These are phyloP conservation scores for Caenorhabditis sp. DNA, from an alignment of 2,888 invertebrate species.

Conservation along the genomic window DNA sequence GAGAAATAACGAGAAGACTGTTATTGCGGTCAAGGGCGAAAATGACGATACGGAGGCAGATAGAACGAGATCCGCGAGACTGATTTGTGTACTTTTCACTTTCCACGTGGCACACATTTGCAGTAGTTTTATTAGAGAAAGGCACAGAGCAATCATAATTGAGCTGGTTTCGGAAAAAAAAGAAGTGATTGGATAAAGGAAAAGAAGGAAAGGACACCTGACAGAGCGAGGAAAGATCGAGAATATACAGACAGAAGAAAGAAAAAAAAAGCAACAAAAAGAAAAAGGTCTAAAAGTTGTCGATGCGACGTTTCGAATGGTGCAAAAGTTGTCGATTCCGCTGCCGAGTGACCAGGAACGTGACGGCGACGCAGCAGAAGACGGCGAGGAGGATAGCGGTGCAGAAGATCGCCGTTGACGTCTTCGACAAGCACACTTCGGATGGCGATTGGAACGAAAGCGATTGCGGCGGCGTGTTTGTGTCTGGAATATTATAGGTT, in stretches of 20 bases:
- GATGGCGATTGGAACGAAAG: constrained; percentile 47
- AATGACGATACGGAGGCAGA: not conserved
- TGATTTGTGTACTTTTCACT: no score
- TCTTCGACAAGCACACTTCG: constrained; percentile 53
- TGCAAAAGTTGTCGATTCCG: constrained; percentile 40
- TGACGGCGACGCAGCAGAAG: constrained; percentile 33
- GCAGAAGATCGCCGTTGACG: constrained; percentile 35
- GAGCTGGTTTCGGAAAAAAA: no score
- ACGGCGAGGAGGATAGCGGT: constrained; percentile 41
- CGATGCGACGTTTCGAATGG: constrained; percentile 38
- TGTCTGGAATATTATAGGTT: constrained; percentile 37
- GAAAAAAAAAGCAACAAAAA: no score
- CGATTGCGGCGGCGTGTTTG: constrained; percentile 46
- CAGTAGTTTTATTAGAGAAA: no score
- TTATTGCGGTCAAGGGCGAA: constrained; percentile 18
- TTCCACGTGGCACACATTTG: no score
- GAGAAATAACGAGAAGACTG: no score
- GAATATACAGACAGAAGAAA: no score
- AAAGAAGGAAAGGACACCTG: no score
- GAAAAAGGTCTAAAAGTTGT: constrained; percentile 48
- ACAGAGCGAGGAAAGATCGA: no score
- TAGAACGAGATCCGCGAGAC: constrained; percentile 12
- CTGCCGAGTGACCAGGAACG: constrained; percentile 42
- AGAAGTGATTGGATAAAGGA: no score
- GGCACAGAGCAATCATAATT: no score